These are phyloP conservation scores for Porites australiensis DNA, from an alignment of 64 coral and sea anemone genomes.

Conservation along the genomic window DNA sequence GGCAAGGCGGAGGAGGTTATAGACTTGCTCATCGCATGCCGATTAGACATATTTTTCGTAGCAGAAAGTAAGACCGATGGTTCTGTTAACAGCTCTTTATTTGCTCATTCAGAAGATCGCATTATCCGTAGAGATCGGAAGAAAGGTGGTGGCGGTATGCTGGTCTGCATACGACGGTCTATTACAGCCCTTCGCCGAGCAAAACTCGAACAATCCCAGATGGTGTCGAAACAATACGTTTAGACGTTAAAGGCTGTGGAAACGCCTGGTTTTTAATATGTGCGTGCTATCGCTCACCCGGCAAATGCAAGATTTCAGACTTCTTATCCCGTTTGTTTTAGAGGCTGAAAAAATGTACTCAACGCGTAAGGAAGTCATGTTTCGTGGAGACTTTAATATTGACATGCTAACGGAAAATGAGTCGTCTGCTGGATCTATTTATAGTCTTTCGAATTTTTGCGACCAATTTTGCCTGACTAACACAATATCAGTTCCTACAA, in stretches of 20 bases:
- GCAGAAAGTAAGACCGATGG: conserved; percentile 40
- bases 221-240: conserved; percentile 35
- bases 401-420: background rate
- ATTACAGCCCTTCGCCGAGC: background rate
- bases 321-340: background rate
- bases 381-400: background rate
- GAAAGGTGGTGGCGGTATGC: conserved; percentile 23
- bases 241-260: conserved; percentile 48
- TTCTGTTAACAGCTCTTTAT: conserved; percentile 10
- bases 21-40: conserved; percentile 10
- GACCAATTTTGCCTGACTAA: conserved; percentile 3
- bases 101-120: conserved; percentile 26
- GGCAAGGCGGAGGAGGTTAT: conserved; percentile 45
- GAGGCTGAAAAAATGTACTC: background rate
- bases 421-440: background rate
- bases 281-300: conserved; percentile 42
- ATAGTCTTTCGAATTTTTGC: conserved; percentile 13
- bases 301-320: conserved; percentile 7
- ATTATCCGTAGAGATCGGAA: conserved; percentile 46
- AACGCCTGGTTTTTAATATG: conserved; percentile 48
- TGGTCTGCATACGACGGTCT: conserved; percentile 20
- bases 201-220: conserved; percentile 41
- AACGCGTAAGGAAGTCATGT: background rate
- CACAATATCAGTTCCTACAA: too few relatives aligned
- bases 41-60: conserved; percentile 35